phyloP scores from a whole-genome alignment of 2,797 vertebrate species.

The Schizopygopsis pylzovi region DNA sequence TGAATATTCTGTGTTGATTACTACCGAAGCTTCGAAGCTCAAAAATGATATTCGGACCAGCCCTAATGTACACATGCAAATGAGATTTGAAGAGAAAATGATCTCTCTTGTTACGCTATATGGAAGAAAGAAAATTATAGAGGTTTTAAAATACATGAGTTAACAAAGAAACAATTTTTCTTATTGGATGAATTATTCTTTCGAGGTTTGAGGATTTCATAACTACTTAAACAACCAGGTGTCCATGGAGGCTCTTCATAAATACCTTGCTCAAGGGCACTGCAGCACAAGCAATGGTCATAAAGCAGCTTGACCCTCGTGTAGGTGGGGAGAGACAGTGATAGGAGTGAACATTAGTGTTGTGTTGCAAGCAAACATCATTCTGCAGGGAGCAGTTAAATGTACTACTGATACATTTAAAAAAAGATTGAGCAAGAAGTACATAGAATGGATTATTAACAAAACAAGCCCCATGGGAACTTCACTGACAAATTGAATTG shows the following conservation, averaged over 20 bases:
- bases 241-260: constrained; percentile 41
- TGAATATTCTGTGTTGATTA: no score
- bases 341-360: constrained; percentile 12
- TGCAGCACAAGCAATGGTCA: constrained; percentile 20
- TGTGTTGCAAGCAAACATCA: constrained; percentile 9
- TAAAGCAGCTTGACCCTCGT: constrained; percentile 36
- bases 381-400: not conserved
- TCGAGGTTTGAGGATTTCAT: constrained; percentile 28
- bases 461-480: not conserved
- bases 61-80: not conserved
- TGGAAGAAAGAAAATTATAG: not conserved
- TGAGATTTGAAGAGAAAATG: not conserved
- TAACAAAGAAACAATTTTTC: not conserved
- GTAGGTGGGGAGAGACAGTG: not conserved
- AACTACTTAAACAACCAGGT: constrained; percentile 33
- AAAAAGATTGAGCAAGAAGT: not conserved
- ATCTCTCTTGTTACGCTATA: not conserved
- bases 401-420: not conserved
- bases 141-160: not conserved
- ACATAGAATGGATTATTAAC: not conserved
- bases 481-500: no score
- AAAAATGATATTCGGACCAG: no score
- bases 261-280: constrained; percentile 49
- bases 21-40: no score
- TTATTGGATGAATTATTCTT: not conserved